These are phyloP conservation scores for Diorhabda elongata DNA, from an alignment of 1,140 invertebrate genomes.

Conservation along the genomic window DNA sequence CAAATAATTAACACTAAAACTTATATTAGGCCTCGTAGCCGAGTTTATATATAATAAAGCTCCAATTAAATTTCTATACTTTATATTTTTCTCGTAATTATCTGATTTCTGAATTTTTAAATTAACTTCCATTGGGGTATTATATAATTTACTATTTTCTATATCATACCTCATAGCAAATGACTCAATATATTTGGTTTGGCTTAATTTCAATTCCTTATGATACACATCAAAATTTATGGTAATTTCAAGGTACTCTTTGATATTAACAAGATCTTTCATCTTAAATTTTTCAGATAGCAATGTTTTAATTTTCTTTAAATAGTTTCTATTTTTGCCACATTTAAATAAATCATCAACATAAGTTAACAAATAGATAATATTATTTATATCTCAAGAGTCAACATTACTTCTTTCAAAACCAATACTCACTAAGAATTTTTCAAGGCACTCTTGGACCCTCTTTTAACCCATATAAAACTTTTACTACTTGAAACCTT, in stretches of 20 bases:
- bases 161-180: neutral
- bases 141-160: constrained; percentile 11
- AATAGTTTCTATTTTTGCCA: too few relatives aligned
- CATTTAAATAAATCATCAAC: too few relatives aligned
- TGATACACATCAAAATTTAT: neutral
- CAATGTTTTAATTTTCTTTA: too few relatives aligned
- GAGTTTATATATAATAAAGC: constrained; percentile 28
- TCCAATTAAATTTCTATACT: constrained; percentile 5
- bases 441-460: too few relatives aligned
- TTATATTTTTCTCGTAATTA: neutral
- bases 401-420: too few relatives aligned
- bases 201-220: constrained; percentile 5
- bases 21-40: constrained; percentile 45
- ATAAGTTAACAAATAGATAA: too few relatives aligned
- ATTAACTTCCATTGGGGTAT: constrained; percentile 1
- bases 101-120: constrained; percentile 5
- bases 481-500: too few relatives aligned
- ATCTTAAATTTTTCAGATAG: neutral
- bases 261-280: neutral
- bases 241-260: constrained; percentile 5
- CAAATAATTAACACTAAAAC: constrained; percentile 36
- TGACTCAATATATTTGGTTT: constrained; percentile 9
- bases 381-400: too few relatives aligned
- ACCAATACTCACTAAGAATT: too few relatives aligned
- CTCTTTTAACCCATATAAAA: too few relatives aligned